phyloP scores from a whole-genome alignment of 2,113 vertebrate species.

The Crotophaga sulcirostris region DNA sequence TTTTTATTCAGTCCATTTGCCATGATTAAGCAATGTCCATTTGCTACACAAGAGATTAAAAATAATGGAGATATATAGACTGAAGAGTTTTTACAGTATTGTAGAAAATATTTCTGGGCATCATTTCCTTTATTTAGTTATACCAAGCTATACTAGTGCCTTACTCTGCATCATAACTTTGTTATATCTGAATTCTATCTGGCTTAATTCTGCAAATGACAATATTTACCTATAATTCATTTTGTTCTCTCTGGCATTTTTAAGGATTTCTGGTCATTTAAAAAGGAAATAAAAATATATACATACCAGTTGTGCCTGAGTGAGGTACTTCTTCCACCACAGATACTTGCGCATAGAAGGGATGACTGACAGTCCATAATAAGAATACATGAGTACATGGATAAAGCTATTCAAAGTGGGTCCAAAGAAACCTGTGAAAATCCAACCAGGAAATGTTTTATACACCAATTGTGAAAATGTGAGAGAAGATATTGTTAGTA shows the following conservation, averaged over 20 bases:
- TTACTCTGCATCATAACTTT: background rate
- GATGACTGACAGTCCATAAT: slow-evolving; percentile 86
- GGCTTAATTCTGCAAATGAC: background rate
- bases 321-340: slow-evolving; percentile 92
- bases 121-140: background rate
- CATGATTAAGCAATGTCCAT: background rate
- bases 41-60: background rate
- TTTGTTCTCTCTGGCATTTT: background rate
- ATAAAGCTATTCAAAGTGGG: slow-evolving; percentile 90
- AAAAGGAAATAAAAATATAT: background rate
- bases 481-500: background rate
- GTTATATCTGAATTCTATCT: background rate
- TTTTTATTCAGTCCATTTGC: background rate
- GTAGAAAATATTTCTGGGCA: background rate
- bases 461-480: background rate
- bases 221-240: background rate
- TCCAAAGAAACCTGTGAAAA: slow-evolving; percentile 85
- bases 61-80: background rate
- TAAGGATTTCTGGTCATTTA: background rate
- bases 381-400: slow-evolving; percentile 90
- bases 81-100: background rate
- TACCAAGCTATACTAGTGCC: rapidly evolving
- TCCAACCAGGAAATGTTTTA: background rate
- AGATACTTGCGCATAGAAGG: slow-evolving; percentile 87
- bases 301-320: slow-evolving; percentile 86